Evolutionary conservation across 2,113 vertebrate genomes (phyloP).

Genomic region (Calyptomena viridis): DNA sequence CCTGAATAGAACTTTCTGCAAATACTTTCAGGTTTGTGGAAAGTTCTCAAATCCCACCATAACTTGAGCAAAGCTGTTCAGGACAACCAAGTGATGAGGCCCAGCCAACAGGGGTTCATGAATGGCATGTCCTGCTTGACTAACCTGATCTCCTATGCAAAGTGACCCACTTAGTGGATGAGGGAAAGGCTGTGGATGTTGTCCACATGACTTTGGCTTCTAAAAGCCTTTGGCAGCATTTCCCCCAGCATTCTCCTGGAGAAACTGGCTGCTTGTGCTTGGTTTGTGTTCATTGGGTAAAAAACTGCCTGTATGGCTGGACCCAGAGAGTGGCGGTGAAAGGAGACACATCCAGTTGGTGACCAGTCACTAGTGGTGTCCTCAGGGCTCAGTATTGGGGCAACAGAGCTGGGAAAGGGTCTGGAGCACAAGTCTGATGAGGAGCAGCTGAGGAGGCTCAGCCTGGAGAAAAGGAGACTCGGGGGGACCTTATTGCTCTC

Average conservation of each 20-base stretch:
- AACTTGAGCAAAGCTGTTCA: background rate
- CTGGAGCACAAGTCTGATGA: background rate
- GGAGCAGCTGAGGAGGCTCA: background rate
- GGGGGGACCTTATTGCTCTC: background rate
- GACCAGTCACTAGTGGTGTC: background rate
- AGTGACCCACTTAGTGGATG: background rate
- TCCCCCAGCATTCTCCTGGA: background rate
- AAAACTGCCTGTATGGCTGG: background rate
- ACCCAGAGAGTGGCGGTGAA: background rate
- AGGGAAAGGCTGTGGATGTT: background rate
- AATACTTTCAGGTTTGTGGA: background rate
- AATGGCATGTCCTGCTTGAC: background rate
- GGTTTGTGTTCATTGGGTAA: background rate
- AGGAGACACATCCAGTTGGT: background rate
- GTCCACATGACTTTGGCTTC: background rate
- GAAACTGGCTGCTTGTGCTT: background rate
- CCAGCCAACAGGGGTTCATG: background rate
- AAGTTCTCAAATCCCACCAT: background rate
- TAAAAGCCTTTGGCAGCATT: background rate
- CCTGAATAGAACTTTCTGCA: background rate
- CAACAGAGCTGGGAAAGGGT: background rate
- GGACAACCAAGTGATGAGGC: background rate
- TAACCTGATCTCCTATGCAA: background rate
- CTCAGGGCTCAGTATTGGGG: background rate
- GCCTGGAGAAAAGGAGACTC: background rate